Conservation (phyloP, 2,888 invertebrate genomes). For the Griposia aprilina region DNA sequence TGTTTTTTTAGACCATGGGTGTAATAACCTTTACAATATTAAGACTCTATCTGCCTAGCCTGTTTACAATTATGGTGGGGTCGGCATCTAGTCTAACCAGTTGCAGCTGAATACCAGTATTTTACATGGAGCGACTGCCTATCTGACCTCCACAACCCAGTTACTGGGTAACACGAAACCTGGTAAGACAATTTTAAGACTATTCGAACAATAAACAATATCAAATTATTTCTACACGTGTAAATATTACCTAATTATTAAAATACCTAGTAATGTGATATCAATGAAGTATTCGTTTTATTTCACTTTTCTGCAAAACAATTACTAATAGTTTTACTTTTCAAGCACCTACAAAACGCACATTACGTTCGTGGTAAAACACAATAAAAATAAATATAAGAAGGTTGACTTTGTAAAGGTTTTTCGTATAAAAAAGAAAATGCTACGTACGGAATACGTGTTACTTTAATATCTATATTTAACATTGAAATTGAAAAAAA, state of each 20-base stretch:
- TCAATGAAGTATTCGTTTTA: conserved; percentile 36
- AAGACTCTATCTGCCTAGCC: not conserved
- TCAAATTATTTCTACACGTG: conserved; percentile 37
- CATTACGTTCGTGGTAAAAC: not conserved
- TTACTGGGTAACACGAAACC: too few relatives aligned
- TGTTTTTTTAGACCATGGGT: too few relatives aligned
- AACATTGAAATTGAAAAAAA: too few relatives aligned
- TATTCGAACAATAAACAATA: not conserved
- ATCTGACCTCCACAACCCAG: too few relatives aligned
- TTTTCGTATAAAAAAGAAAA: not conserved
- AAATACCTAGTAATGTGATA: conserved; percentile 24
- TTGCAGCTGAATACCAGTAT: too few relatives aligned
- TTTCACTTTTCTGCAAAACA: conserved; percentile 37
- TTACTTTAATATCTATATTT: not conserved
- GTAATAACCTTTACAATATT: too few relatives aligned
- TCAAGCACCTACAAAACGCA: conserved; percentile 10
- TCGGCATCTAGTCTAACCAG: too few relatives aligned
- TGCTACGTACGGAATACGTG: not conserved
- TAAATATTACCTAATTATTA: conserved; percentile 1
- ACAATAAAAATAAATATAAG: conserved; percentile 16
- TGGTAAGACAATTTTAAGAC: not conserved
- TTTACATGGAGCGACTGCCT: too few relatives aligned
- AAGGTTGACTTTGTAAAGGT: conserved; percentile 10
- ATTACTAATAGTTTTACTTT: conserved; percentile 15
- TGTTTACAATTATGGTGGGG: too few relatives aligned